Conservation (phyloP, 1,140 invertebrate species). For the Cyphomyrmex costatus region DNA sequence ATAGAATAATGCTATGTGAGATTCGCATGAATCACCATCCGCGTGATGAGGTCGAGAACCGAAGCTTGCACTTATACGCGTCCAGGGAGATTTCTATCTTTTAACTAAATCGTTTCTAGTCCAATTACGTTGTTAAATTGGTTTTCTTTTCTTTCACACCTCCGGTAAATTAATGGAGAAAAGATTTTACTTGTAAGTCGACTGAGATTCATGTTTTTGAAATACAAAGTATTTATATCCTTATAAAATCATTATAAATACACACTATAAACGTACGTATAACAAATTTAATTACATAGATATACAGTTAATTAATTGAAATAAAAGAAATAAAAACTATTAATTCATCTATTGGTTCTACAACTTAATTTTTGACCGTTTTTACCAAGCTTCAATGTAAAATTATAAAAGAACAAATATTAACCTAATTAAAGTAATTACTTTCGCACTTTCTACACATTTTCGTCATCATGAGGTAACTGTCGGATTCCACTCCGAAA, state of each 20-base stretch:
- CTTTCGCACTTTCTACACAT: too few species aligned
- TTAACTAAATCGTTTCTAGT: slow-evolving; percentile 29
- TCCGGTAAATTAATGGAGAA: neutral
- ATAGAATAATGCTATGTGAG: slow-evolving; percentile 42
- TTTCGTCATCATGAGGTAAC: too few species aligned
- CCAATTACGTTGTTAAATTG: slow-evolving; percentile 31
- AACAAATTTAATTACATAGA: slow-evolving; percentile 4
- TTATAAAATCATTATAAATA: neutral
- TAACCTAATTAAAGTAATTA: too few species aligned
- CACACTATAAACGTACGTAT: too few species aligned
- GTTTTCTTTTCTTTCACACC: neutral
- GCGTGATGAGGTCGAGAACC: slow-evolving; percentile 25
- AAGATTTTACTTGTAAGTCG: neutral
- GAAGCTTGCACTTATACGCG: slow-evolving; percentile 4
- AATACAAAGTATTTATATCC: neutral
- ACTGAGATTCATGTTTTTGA: neutral
- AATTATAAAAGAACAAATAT: too few species aligned
- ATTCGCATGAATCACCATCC: slow-evolving; percentile 38
- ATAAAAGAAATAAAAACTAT: neutral
- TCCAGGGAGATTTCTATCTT: slow-evolving; percentile 31
- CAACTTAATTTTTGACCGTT: too few species aligned
- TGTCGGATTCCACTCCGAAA: too few species aligned
- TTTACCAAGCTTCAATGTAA: too few species aligned
- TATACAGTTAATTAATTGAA: neutral
- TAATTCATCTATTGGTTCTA: too few species aligned